phyloP scores from a whole-genome alignment of 2,797 vertebrate species.

The Trematomus bernacchii region DNA sequence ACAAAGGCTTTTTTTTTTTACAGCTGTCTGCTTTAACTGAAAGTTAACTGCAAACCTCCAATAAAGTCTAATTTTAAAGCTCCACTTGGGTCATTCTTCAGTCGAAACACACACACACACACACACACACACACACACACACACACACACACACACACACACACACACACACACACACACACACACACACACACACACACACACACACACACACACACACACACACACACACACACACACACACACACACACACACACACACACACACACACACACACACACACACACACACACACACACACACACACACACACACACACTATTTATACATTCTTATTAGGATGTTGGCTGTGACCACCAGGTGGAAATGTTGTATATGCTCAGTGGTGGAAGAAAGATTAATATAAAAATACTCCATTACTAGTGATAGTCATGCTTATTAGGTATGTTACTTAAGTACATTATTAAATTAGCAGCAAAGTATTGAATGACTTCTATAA shows the following conservation, averaged over 20 bases:
- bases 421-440: not conserved
- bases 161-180: no score
- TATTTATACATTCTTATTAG: not conserved
- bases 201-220: no score
- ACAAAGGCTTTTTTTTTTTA: slow-evolving; percentile 67
- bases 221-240: no score
- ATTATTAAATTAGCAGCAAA: not conserved
- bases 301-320: no score
- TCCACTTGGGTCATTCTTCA: slow-evolving; percentile 20
- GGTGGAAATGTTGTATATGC: slow-evolving; percentile 7
- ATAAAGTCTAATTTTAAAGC: slow-evolving; percentile 43
- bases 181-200: no score
- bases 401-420: not conserved
- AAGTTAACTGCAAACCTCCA: slow-evolving; percentile 46
- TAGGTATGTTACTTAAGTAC: not conserved
- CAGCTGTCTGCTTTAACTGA: slow-evolving; percentile 59
- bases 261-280: no score
- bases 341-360: not conserved
- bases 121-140: not conserved
- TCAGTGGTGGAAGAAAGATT: not conserved
- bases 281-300: no score
- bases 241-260: no score
- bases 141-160: no score
- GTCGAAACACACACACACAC: slow-evolving; percentile 10
- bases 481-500: not conserved